These are phyloP conservation scores for Mesoclemmys tuberculata DNA, from an alignment of 2,113 vertebrate genomes.

Conservation along the genomic window DNA sequence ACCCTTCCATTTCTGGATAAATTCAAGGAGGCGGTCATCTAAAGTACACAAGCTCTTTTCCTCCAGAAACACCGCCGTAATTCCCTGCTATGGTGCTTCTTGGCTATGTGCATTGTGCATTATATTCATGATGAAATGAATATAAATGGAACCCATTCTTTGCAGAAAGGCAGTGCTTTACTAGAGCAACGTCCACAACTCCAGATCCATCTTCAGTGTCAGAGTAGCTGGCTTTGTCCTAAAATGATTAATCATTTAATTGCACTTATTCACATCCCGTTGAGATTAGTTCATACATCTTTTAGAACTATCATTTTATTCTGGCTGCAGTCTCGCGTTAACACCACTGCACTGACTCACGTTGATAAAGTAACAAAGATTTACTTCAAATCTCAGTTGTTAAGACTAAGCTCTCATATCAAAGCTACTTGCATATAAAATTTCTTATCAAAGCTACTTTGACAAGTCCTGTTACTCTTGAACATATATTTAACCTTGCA, in stretches of 20 bases:
- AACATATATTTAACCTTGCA: conserved; percentile 4
- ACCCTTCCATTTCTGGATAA: background rate
- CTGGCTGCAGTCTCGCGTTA: background rate
- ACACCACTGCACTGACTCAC: background rate
- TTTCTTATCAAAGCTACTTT: conserved; percentile 15
- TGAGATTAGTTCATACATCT: background rate
- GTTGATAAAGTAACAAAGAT: background rate
- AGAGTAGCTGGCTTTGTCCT: background rate
- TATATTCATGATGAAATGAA: background rate
- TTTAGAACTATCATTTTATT: background rate
- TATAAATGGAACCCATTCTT: background rate
- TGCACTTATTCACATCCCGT: background rate
- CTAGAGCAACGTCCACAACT: background rate
- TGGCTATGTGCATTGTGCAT: background rate
- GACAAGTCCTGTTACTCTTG: background rate
- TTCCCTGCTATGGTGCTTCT: background rate
- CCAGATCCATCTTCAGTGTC: background rate
- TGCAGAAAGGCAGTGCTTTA: background rate
- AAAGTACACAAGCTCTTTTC: background rate
- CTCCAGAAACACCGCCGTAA: background rate
- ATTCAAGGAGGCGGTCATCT: background rate
- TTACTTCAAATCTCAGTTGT: background rate
- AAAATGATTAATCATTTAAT: background rate
- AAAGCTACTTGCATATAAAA: background rate
- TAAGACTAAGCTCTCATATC: background rate